Conservation (phyloP, 2,888 invertebrate species). For the Euplexia lucipara region DNA sequence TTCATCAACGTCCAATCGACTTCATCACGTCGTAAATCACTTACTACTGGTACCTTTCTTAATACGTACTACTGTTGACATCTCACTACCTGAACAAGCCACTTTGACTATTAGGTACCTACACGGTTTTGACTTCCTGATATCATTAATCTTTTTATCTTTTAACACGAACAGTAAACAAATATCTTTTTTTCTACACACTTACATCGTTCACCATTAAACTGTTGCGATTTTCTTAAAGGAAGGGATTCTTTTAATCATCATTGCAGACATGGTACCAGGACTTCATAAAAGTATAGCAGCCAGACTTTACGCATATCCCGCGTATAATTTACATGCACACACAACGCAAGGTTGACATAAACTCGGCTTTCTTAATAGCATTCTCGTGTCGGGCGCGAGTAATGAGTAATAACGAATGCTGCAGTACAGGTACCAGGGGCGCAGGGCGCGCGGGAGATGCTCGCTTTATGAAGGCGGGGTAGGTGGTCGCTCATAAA, state of each 20-base stretch:
- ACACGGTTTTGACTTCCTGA: no score
- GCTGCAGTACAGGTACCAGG: conserved; percentile 42
- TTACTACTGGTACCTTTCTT: background rate
- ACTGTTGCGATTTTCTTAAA: background rate
- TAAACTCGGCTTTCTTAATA: conserved; percentile 51
- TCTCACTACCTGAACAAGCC: background rate
- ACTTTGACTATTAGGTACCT: background rate
- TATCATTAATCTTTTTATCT: no score
- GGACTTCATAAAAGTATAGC: conserved; percentile 35
- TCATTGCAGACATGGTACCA: conserved; percentile 9
- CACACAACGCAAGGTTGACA: conserved; percentile 42
- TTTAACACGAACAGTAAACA: no score
- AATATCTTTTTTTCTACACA: background rate
- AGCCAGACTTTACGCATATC: conserved; percentile 13
- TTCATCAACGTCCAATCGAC: conserved; percentile 41
- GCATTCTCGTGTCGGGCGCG: conserved; percentile 50
- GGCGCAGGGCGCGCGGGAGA: conserved; percentile 11
- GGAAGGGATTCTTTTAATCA: background rate
- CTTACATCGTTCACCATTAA: background rate
- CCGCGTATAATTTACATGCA: conserved; percentile 35
- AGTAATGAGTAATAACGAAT: conserved; percentile 60
- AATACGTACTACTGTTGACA: background rate
- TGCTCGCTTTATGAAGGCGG: conserved; percentile 29
- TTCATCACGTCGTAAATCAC: conserved; percentile 28
- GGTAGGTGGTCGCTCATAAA: conserved; percentile 40